Evolutionary conservation across 2,888 invertebrate genomes (phyloP).

Genomic region (Podotricha telesiphe): DNA sequence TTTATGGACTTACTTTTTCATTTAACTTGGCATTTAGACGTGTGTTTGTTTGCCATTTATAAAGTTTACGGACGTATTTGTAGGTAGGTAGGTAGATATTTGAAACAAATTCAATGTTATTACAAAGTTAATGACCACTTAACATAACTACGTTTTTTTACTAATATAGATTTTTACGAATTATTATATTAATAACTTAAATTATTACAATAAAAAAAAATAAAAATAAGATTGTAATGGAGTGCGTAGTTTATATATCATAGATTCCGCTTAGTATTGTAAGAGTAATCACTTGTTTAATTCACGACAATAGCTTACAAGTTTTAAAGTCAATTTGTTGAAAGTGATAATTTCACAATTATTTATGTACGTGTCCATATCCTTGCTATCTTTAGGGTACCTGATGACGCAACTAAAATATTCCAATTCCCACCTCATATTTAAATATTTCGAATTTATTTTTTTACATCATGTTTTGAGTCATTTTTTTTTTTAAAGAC

Average conservation of each 20-base stretch:
- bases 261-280: constrained; percentile 13
- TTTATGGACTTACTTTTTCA: too few species aligned
- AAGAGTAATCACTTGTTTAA: constrained; percentile 20
- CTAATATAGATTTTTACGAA: constrained; percentile 10
- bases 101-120: constrained; percentile 35
- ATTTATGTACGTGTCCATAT: neutral
- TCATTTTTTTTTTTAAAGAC: neutral
- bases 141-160: neutral
- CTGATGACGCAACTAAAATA: constrained; percentile 61
- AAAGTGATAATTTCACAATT: constrained; percentile 11
- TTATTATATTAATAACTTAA: too few species aligned
- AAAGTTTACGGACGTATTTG: constrained; percentile 4
- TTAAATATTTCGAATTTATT: constrained; percentile 6
- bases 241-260: constrained; percentile 13
- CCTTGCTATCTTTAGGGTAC: constrained; percentile 50
- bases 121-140: constrained; percentile 1
- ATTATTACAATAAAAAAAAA: neutral
- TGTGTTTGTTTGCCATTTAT: constrained; percentile 15
- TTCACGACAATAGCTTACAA: constrained; percentile 13
- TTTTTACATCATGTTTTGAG: neutral
- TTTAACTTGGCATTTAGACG: neutral
- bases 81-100: constrained; percentile 18
- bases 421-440: constrained; percentile 60
- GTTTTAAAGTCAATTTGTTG: constrained; percentile 11
- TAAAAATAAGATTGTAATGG: constrained; percentile 9